Conservation (phyloP, 2,113 vertebrate species). For the Gulo gulo region DNA sequence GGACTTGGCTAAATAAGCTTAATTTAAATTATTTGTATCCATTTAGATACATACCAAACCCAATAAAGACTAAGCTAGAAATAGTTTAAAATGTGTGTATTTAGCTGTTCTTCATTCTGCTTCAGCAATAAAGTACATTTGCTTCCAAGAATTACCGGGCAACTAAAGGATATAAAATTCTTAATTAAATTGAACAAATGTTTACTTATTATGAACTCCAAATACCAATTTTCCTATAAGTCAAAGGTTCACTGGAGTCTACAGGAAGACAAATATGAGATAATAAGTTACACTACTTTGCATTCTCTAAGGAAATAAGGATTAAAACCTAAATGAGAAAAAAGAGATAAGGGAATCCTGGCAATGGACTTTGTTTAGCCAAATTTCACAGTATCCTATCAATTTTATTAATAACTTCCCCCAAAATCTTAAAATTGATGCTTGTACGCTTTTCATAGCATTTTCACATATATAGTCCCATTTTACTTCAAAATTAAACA, state of each 20-base stretch:
- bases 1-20: not conserved
- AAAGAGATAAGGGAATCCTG: not conserved
- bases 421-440: not conserved
- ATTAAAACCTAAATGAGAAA: constrained; percentile 7
- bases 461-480: not conserved
- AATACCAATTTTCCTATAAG: constrained; percentile 11
- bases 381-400: not conserved
- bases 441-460: constrained; percentile 39
- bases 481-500: constrained; percentile 46
- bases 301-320: not conserved
- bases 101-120: not conserved
- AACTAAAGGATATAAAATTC: not conserved
- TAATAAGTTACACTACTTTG: not conserved
- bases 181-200: not conserved
- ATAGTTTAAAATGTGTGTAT: not conserved
- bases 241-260: not conserved
- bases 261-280: not conserved
- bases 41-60: not conserved
- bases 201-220: constrained; percentile 6
- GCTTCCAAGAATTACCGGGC: not conserved
- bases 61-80: constrained; percentile 11
- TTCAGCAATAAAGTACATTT: constrained; percentile 26
- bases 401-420: not conserved
- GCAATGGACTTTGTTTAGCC: not conserved
- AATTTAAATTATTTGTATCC: constrained; percentile 10